Percentiles rank a stretch among this genome's conserved stretches.
phyloP scores from a whole-genome alignment of 2,113 vertebrate genomes.

The Vidua macroura region DNA sequence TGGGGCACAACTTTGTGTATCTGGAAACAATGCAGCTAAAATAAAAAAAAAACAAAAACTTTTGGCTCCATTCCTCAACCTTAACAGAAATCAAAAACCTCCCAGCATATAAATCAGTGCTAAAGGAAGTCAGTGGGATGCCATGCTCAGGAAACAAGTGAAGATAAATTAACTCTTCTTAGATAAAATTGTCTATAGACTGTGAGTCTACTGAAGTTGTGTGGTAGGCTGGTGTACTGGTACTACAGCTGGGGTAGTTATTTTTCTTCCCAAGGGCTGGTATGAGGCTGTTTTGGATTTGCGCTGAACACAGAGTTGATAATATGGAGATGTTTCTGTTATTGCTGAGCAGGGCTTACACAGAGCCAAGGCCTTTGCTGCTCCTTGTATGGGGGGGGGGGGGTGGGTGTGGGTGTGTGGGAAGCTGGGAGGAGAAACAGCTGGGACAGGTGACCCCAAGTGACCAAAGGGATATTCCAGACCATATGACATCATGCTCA shows the following conservation, averaged over 20 bases:
- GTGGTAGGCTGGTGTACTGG: neutral
- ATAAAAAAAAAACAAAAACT: neutral
- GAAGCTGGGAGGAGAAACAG: too few relatives aligned
- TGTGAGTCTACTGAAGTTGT: neutral
- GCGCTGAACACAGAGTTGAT: neutral
- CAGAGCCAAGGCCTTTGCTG: neutral
- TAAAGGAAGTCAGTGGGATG: neutral
- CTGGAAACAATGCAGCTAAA: neutral
- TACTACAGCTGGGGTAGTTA: neutral
- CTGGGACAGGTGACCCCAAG: too few relatives aligned
- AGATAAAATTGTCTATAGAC: neutral
- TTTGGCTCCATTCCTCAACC: neutral
- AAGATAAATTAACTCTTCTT: neutral
- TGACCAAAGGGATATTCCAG: too few relatives aligned
- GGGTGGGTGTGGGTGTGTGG: too few relatives aligned
- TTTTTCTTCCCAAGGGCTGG: neutral
- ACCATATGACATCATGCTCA: too few relatives aligned
- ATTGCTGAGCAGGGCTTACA: neutral
- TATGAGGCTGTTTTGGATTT: neutral
- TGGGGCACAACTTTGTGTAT: neutral
- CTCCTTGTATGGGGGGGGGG: too few relatives aligned
- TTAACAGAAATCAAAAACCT: neutral
- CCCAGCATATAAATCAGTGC: neutral
- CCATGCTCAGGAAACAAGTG: neutral
- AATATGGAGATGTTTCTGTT: neutral